These are phyloP conservation scores for Eulithis prunata DNA, from an alignment of 2,888 invertebrate species.

Conservation along the genomic window DNA sequence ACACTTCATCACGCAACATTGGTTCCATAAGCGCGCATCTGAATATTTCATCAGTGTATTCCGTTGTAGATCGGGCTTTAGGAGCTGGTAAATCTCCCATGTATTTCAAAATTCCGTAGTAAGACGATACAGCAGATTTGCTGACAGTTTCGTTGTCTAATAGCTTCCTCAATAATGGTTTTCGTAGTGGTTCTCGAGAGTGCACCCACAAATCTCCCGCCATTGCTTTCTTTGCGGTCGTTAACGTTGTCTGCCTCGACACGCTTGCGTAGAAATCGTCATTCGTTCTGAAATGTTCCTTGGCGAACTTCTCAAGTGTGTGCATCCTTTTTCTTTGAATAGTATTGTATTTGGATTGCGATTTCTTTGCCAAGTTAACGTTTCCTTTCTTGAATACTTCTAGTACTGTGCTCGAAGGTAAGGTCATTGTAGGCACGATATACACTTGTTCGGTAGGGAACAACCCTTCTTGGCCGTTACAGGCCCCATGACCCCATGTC, in stretches of 20 bases:
- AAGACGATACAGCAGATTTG: constrained; percentile 89
- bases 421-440: constrained; percentile 91
- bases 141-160: constrained; percentile 88
- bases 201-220: constrained; percentile 93
- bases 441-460: constrained; percentile 95
- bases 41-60: constrained; percentile 96
- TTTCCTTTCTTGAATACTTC: constrained; percentile 86
- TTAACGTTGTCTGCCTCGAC: constrained; percentile 86
- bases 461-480: constrained; percentile 89
- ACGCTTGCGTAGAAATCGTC: constrained; percentile 79
- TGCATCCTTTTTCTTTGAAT: constrained; percentile 89
- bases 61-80: constrained; percentile 89
- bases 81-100: constrained; percentile 97
- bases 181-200: constrained; percentile 91
- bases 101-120: constrained; percentile 88
- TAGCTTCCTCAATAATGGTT: constrained; percentile 91
- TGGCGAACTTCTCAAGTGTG: constrained; percentile 92
- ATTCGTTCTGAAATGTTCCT: constrained; percentile 90
- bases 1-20: constrained; percentile 93
- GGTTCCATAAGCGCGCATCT: constrained; percentile 89
- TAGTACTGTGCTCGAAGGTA: constrained; percentile 88
- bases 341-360: constrained; percentile 79
- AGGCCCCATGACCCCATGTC: constrained; percentile 89
- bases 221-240: constrained; percentile 86
- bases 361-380: constrained; percentile 71